phyloP scores from a whole-genome alignment of 2,797 vertebrate genomes.

The Antrozous pallidus region DNA sequence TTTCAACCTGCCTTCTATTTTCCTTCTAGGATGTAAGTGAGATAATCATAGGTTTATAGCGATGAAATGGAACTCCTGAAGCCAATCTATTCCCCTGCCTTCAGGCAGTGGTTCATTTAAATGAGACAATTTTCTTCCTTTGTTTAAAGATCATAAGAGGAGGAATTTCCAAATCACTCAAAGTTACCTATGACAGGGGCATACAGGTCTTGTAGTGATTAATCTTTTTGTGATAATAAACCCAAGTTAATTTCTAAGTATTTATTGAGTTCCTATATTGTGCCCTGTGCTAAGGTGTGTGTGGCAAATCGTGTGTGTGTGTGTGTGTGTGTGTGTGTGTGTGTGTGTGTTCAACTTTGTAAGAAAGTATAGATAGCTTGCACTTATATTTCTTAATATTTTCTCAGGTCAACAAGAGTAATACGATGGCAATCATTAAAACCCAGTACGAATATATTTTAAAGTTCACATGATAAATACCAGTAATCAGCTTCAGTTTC shows the following conservation, averaged over 20 bases:
- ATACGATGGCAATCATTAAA: background rate
- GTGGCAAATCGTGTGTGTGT: background rate
- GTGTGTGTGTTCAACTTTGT: background rate
- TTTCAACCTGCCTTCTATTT: slow-evolving; percentile 62
- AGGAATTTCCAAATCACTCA: slow-evolving; percentile 71
- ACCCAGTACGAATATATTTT: background rate
- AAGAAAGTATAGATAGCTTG: background rate
- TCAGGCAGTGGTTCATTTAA: slow-evolving; percentile 70
- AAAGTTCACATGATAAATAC: background rate
- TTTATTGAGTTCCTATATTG: slow-evolving; percentile 18
- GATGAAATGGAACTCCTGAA: slow-evolving; percentile 72
- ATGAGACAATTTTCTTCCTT: slow-evolving; percentile 63
- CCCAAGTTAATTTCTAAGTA: slow-evolving; percentile 55
- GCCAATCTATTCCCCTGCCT: slow-evolving; percentile 60
- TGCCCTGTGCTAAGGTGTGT: background rate
- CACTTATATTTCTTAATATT: background rate
- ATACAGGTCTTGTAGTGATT: slow-evolving; percentile 48
- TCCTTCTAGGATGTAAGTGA: slow-evolving; percentile 62
- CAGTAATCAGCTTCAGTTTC: background rate
- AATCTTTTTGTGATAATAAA: slow-evolving; percentile 56
- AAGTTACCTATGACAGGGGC: slow-evolving; percentile 45
- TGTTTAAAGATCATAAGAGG: slow-evolving; percentile 73
- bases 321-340: background rate
- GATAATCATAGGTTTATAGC: slow-evolving; percentile 72
- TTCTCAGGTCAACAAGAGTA: background rate